Evolutionary conservation across 2,888 invertebrate genomes (phyloP).

Genomic region (Microctonus hyperodae): DNA sequence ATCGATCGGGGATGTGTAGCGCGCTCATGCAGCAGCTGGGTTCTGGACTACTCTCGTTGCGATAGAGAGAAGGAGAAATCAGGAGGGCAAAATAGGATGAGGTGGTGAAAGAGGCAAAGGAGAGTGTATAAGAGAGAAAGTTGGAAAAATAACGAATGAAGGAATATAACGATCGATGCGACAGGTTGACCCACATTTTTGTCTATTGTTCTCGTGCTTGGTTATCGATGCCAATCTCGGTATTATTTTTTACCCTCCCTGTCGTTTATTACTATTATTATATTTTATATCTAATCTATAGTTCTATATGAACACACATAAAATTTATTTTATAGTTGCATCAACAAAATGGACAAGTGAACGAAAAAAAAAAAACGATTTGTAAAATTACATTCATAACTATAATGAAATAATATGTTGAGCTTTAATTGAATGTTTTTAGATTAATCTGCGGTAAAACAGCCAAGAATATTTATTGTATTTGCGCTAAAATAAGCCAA

Average conservation of each 20-base stretch:
- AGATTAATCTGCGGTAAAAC: background rate
- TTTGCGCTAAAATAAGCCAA: background rate
- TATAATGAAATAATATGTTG: no score
- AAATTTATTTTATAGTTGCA: background rate
- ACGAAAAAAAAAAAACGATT: background rate
- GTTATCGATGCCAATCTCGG: slow-evolving; percentile 19
- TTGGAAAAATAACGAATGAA: slow-evolving; percentile 33
- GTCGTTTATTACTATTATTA: background rate
- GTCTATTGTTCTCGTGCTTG: slow-evolving; percentile 8
- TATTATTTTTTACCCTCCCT: background rate
- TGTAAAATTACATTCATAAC: background rate
- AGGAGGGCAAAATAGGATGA: slow-evolving; percentile 21
- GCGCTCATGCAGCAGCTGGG: slow-evolving; percentile 32
- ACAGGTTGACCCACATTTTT: slow-evolving; percentile 27
- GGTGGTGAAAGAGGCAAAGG: background rate
- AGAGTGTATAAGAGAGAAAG: slow-evolving; percentile 23
- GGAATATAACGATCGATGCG: slow-evolving; percentile 26
- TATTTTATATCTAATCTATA: no score
- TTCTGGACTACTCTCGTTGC: slow-evolving; percentile 19
- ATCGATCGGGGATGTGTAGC: slow-evolving; percentile 32
- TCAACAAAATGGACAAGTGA: background rate
- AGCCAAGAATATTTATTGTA: background rate
- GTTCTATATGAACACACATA: background rate
- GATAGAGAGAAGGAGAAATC: slow-evolving; percentile 17
- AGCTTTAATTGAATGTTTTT: background rate